Evolutionary conservation across 2,113 vertebrate genomes (phyloP), one percentile per base, ranked within the genome.

Genomic region (Onychostruthus taczanowskii): DNA sequence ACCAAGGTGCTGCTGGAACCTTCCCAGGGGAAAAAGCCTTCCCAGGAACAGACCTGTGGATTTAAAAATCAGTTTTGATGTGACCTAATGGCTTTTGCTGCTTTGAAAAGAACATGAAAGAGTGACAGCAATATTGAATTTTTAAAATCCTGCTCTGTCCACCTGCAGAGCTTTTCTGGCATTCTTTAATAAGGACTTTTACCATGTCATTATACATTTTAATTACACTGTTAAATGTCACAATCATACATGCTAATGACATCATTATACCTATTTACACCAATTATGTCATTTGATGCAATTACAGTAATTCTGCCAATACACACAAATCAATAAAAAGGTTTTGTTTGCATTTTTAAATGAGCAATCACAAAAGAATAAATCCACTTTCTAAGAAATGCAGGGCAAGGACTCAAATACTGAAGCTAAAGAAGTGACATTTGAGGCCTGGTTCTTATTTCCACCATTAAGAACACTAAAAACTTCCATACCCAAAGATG

Each of bases 201-300:
- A 97, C 89, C 84, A 41, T 96, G 96, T 95, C 96, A 97, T 97
- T 97, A 96, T 95, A 94, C 92, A 94, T 97, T 97, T 97, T 97
- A 97, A 97, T 97, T 97, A 96, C 95, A 96, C 95, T 95, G 97
- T 93, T 97, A 97, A 97, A 97, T 97, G 96, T 97, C 96, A 97
- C 97, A 97, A 97, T 97, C 96, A 97, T 84, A 97, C 96, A 97
- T 95, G 95, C 87, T 97, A 97, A 97, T 97, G 97, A 97, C 97
- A 97, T 97, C 97, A 97, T 97, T 97, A 97, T 94, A 96, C 95
- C 97, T 97, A 97, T 97, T 97, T 97, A 97, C 96, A 96, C 96
- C 96, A 97, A 96, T 97, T 97, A 97, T 97, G 97, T 92, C 95
- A 96, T 97, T 97, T 97, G 96, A 95, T 96, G 97, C 95, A 97